These are phyloP conservation scores for Heteromyza rotundicornis DNA, from an alignment of 2,888 invertebrate genomes.

Conservation along the genomic window DNA sequence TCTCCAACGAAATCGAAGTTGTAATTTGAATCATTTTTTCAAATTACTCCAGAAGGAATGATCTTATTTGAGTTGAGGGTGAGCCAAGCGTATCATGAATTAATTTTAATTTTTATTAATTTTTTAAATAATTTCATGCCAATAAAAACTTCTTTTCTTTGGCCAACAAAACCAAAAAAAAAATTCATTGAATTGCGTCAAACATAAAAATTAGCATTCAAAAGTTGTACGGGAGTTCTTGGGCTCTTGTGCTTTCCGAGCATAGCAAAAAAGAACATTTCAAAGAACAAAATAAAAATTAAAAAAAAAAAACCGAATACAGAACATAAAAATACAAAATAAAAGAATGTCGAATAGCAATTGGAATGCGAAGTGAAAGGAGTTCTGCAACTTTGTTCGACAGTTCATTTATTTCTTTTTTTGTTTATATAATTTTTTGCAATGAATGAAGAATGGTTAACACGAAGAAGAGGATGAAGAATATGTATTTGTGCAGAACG, in stretches of 20 bases:
- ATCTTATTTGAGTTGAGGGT: too few species aligned
- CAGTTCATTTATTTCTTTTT: too few species aligned
- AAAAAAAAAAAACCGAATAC: conserved; percentile 2
- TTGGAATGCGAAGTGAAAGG: conserved; percentile 53
- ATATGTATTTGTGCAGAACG: neutral
- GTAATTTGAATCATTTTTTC: too few species aligned
- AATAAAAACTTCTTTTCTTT: too few species aligned
- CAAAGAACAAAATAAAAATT: conserved; percentile 2
- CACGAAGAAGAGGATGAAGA: conserved; percentile 6
- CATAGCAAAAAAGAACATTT: neutral
- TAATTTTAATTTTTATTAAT: too few species aligned
- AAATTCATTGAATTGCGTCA: too few species aligned
- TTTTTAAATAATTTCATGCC: too few species aligned
- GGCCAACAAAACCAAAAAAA: too few species aligned
- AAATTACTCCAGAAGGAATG: too few species aligned
- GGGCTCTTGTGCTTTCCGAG: too few species aligned
- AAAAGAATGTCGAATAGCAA: conserved; percentile 43
- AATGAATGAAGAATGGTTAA: conserved; percentile 6
- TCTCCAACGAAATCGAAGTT: too few species aligned
- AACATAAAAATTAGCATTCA: neutral
- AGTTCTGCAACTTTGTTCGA: conserved; percentile 51
- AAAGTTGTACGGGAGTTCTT: neutral
- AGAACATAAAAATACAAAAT: conserved; percentile 26
- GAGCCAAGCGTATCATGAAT: too few species aligned
- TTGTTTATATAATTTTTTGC: neutral